Evolutionary conservation across 2,888 invertebrate species (phyloP), one percentile per base, ranked within the genome.

Genomic region (Bursaphelenchus okinawaensis): DNA sequence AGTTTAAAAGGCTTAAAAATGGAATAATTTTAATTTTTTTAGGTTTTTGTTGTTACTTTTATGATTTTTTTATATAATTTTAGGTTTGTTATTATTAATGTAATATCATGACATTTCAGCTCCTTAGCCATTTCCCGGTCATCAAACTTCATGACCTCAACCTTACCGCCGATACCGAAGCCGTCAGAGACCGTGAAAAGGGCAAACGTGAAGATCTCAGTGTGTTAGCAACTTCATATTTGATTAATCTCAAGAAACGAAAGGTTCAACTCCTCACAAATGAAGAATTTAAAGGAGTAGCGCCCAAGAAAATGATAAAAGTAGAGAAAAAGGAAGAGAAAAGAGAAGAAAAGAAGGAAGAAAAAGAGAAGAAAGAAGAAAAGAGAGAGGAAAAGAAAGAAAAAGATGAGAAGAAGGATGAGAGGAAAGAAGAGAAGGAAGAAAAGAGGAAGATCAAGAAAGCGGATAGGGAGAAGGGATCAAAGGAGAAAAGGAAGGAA

Each of bases 151-250:
- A 69, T 52, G 23, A 61, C 9, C 27, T 52, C n/a, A 22, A 31
- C 1, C 64, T 75, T 28, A 68, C 65, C 29, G 63, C 69, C 22
- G 52, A 54, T n/a, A 68, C 69, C 12, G 63, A 58, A 23, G 50
- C 54, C 26, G 65, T 76, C 16, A 66, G 75, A 19, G 80, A 80
- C 40, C 66, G 72, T 8, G 80, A 80, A 60, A 79, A 79, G 65
- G 77, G 76, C 59, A 71, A 68, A 52, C 67, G 80, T 23, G 68
- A 75, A 29, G 80, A 80, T 67, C 55, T 80, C 26, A 77, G 76
- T 22, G 66, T 80, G 52, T 70, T 76, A 52, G 78, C 78, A 1
- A 71, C 77, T 7, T 72, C 74, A n/a, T 80, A 79, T 59, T 65
- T 69, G 28, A 75, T 73, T 20, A 65, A 71, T 51, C 60, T 80